These are phyloP conservation scores for Gavialis gangeticus DNA, from an alignment of 2,113 vertebrate species.

Conservation along the genomic window DNA sequence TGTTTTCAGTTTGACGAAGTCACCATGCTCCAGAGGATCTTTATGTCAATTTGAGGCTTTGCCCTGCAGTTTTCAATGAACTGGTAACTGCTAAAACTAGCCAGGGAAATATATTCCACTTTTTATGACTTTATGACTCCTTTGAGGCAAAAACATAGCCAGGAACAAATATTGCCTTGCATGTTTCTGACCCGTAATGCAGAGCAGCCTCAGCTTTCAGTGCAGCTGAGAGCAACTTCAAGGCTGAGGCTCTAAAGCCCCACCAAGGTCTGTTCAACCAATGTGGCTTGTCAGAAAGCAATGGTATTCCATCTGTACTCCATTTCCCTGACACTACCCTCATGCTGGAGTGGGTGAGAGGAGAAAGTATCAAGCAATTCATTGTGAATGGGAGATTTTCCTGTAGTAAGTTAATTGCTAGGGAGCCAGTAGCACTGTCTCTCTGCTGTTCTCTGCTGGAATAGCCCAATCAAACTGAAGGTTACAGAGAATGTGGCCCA, in stretches of 20 bases:
- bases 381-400: not conserved
- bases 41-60: not conserved
- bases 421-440: not conserved
- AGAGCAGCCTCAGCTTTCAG: not conserved
- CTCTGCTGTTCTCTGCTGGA: not conserved
- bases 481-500: not conserved
- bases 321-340: not conserved
- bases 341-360: not conserved
- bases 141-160: not conserved
- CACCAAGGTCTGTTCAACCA: not conserved
- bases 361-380: fast-evolving
- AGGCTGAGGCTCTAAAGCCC: not conserved
- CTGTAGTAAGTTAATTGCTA: not conserved
- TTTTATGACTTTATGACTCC: not conserved
- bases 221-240: not conserved
- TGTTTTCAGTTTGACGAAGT: not conserved
- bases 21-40: not conserved
- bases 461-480: not conserved
- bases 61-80: not conserved
- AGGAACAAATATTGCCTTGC: not conserved
- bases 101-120: not conserved
- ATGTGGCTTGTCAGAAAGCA: not conserved
- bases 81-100: not conserved
- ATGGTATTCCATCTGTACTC: not conserved
- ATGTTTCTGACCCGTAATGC: not conserved